Evolutionary conservation across 2,113 vertebrate genomes (phyloP).

Genomic region (Forbesichthys agassizii): DNA sequence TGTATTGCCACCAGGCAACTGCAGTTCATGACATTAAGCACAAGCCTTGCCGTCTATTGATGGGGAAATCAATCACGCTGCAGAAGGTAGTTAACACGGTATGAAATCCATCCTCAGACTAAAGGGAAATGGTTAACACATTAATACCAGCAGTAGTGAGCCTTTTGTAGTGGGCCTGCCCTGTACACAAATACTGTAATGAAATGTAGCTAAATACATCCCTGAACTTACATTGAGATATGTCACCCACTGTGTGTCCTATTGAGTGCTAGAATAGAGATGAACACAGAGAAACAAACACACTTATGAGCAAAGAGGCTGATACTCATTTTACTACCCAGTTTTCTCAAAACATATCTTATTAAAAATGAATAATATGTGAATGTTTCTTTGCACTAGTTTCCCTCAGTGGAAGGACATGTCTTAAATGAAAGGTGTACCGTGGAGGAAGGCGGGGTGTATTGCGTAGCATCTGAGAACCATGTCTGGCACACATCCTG

Average conservation of each 20-base stretch:
- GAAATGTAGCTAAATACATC: not conserved
- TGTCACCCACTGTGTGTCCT: not conserved
- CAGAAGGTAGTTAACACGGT: not conserved
- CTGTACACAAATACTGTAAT: not conserved
- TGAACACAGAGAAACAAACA: not conserved
- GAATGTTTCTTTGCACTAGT: conserved; percentile 6
- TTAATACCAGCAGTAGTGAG: not conserved
- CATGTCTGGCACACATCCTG: conserved; percentile 40
- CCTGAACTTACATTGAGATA: conserved; percentile 1
- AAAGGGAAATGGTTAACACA: conserved; percentile 9
- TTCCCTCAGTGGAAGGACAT: conserved; percentile 1
- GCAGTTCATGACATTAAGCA: not conserved
- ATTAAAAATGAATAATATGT: too few species aligned
- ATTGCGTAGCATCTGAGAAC: conserved; percentile 27
- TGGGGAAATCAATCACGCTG: not conserved
- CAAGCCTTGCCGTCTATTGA: not conserved
- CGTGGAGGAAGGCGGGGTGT: conserved; percentile 5
- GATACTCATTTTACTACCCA: conserved; percentile 40
- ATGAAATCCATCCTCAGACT: not conserved
- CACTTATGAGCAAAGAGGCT: conserved; percentile 12
- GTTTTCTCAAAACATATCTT: conserved; percentile 26
- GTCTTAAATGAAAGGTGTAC: not conserved
- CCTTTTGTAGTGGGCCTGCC: not conserved
- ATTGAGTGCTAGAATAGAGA: not conserved
- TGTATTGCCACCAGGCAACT: not conserved